Base-by-base conservation (phyloP, 2,113 vertebrate species). In the Clinocottus analis region DNA sequence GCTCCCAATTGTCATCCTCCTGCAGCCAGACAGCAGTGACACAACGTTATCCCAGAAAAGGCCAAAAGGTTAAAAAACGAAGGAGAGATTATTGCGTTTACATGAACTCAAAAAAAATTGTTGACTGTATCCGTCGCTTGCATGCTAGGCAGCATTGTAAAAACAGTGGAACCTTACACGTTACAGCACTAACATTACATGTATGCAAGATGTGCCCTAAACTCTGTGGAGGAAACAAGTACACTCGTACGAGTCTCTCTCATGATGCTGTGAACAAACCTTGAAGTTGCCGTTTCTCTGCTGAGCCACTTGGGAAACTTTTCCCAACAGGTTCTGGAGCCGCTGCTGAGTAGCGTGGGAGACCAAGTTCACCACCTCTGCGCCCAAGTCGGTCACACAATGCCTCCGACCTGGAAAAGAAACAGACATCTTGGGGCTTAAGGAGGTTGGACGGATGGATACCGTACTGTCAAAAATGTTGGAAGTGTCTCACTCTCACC, bases 301-400 rank as follows among this genome's bases (percentile, higher is more conserved):
- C 91, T 98, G 97, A 66, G 98, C 97, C 2, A 96, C 96, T 77
- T 97, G 95, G 0, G 98, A 96, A 85, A 99, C 94, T 39, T 97
- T 99, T 82, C 97, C 97, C 75, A 99, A 93, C 4, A 99, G 94
- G 92, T 94, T 96, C 90, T 96, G 96, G 71, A 99, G 94, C 89
- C 96, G 94, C 77, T 99, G 97, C 75, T 99, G 97, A 4, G 98
- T 96, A 62, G 97, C 97, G 0, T 99, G 97, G 0, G 98, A 99
- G 65, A 99, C 95, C 0, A 95, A 96, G 67, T 95, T 97, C 81
- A 98, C 96, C 80, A 99, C 96, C 11, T 99, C 98, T 0, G 96
- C 94, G 59, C 97, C 96, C 55, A 99, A 87, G 78, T 99, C 98
- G 7, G 95, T 97, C 69, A 99, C 95, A 70, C 97, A 98, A 8